Conservation (phyloP, 2,113 vertebrate species). For the Chelonoidis abingdonii region DNA sequence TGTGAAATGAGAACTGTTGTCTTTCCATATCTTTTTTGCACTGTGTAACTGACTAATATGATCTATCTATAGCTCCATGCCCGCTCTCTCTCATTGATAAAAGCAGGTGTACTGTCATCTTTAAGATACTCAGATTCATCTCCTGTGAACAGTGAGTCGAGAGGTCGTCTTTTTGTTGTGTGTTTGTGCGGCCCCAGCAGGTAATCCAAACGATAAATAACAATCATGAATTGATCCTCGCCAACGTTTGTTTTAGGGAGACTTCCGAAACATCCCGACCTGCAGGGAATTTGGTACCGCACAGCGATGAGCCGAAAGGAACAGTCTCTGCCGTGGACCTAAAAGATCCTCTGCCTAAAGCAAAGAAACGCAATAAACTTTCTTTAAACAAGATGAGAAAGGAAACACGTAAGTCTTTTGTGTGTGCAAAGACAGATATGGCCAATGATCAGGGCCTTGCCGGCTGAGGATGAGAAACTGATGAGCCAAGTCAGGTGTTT, state of each 20-base stretch:
- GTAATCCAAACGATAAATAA: too few relatives aligned
- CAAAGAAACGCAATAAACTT: conserved; percentile 23
- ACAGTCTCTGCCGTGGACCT: background rate
- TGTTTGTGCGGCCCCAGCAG: background rate
- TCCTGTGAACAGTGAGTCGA: too few relatives aligned
- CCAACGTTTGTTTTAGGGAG: conserved; percentile 41
- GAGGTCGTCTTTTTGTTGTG: background rate
- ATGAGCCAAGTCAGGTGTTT: background rate
- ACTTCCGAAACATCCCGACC: background rate
- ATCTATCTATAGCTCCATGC: background rate
- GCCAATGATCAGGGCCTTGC: background rate
- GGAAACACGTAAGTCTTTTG: conserved; percentile 27
- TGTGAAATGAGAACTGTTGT: background rate
- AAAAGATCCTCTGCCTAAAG: background rate
- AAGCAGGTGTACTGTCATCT: too few relatives aligned
- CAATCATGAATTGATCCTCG: background rate
- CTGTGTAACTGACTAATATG: background rate
- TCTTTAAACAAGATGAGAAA: conserved; percentile 32
- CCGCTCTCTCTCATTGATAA: background rate
- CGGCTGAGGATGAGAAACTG: background rate
- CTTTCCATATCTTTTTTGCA: background rate
- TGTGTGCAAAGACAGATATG: background rate
- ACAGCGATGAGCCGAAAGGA: background rate
- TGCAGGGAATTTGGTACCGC: background rate
- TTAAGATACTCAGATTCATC: too few relatives aligned